Evolutionary conservation across 2,113 vertebrate genomes (phyloP).

Genomic region (Glaucidium brasilianum): DNA sequence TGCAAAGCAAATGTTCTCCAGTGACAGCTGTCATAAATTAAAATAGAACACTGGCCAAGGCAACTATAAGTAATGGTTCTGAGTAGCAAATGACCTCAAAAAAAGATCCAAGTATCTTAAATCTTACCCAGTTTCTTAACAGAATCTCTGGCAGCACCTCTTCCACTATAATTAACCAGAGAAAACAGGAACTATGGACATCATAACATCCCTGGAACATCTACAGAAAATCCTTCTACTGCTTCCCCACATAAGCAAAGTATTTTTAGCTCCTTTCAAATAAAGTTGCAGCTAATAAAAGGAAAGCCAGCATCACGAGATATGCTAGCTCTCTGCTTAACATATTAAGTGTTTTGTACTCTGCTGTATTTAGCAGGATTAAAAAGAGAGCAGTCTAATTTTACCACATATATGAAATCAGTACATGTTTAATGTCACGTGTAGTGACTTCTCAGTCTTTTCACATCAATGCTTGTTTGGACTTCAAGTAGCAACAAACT

Average conservation of each 20-base stretch:
- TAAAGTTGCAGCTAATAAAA: background rate
- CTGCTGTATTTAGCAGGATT: background rate
- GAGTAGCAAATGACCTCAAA: background rate
- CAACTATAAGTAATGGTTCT: background rate
- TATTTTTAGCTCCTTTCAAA: background rate
- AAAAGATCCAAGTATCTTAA: background rate
- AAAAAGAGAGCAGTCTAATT: background rate
- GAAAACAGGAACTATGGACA: background rate
- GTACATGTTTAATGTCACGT: background rate
- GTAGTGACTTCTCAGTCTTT: background rate
- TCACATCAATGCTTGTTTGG: background rate
- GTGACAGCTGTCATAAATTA: background rate
- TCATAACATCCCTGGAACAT: background rate
- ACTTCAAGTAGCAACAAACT: background rate
- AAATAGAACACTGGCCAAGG: background rate
- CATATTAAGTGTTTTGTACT: background rate
- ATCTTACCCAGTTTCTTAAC: background rate
- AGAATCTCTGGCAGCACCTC: background rate
- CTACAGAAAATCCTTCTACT: background rate
- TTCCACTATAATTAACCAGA: background rate
- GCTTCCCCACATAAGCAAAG: background rate
- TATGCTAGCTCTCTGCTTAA: background rate
- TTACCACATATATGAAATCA: background rate
- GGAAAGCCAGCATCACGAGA: background rate
- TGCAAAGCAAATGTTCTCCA: background rate